Base-by-base conservation (phyloP, 1,140 invertebrate species). In the Rhyzopertha dominica region DNA sequence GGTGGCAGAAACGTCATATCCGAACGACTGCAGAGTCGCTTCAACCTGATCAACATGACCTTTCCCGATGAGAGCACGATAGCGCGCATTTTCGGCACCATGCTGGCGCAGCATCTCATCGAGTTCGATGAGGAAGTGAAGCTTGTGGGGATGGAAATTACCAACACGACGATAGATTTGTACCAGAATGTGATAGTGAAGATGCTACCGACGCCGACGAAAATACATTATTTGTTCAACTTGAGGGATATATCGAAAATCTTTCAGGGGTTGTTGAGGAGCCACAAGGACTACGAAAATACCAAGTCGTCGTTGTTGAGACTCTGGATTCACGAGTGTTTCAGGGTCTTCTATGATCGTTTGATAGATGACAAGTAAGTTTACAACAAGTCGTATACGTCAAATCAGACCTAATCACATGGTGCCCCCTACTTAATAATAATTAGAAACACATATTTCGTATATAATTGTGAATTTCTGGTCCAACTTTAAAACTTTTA, bases 141-240 rank as follows among this genome's bases (percentile, higher is more conserved):
- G 61, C 70, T 75, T 31, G 70, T 81, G n/a, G 72, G 78, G n/a
- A n/a, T 75, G 30, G 66, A 73, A 3, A 69, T 84, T 42, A 82
- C 78, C 5, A 56, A 70, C 37, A 80, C 84, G 2, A 87, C 85
- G 0, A 78, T 92, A 46, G 78, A 83, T 48, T 67, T 90, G 48
- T 92, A 89, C 59, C 76, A 82, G 57, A 73, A 73, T 41, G 79
- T 90, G 0, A 69, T 78, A 2, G 61, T 61, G 2, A 83, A 81
- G 58, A 80, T 92, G 74, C 62, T 91, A 29, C 89, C 90, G 1
- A 91, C 87, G 2, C 89, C 89, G 1, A 78, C 80, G 23, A 92
- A 91, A 63, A 90, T 89, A 56, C 89, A 94, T 65, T 94, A 92
- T 54, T 66, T 90, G 10, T 92, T 92, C 68, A 92, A 90, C 66